Evolutionary conservation across 2,797 vertebrate species (phyloP), one percentile per base, ranked within the genome.

Genomic region (Neosalanx taihuensis): DNA sequence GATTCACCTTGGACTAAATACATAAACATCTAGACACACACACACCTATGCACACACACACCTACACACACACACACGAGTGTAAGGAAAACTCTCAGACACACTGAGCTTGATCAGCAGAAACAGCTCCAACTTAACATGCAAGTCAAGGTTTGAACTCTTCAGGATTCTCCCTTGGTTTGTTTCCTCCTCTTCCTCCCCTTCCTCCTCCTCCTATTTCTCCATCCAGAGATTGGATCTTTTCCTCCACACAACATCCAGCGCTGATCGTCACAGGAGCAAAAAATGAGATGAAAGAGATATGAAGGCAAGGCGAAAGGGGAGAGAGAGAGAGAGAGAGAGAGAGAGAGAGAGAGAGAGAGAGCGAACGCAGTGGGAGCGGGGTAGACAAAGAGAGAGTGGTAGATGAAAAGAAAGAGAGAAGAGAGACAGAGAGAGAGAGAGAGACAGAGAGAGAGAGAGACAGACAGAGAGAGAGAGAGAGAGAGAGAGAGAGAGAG

Each of bases 401-500:
- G 23, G 23, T 26, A n/a, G 31, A 18, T n/a, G 31, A 37, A 62
- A 33, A 37, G 20, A 53, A 5, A 33, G 6, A 31, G 15, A 29
- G 29, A 61, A 3, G 17, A 61, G 58, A 41, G 29, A 30, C 10
- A 30, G 17, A 2, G 62, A 53, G 18, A 35, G 29, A n/a, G 31
- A 62, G 13, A 33, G 20, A 59, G 30, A 30, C 18, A 63, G 26
- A 13, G 46, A 23, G 46, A 23, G 18, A 51, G 31, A 26, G 17
- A 37, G 37, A 20, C 1, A 41, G 15, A 41, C 20, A 53, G 23
- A 67, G 33, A 29, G 17, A 66, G 53, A 26, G 23, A 64, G 46
- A 59, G 33, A 49, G 53, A 35, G 49, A 56, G 61, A 57, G 49
- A 65, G 35, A n/a, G 13, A 56, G 10, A 57, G 26, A 33, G 70